Percentiles rank a stretch among this genome's conserved stretches.
Evolutionary conservation across 35 echinoderm and acorn worm species (phyloP).

Genomic region (Strongylocentrotus purpuratus): DNA sequence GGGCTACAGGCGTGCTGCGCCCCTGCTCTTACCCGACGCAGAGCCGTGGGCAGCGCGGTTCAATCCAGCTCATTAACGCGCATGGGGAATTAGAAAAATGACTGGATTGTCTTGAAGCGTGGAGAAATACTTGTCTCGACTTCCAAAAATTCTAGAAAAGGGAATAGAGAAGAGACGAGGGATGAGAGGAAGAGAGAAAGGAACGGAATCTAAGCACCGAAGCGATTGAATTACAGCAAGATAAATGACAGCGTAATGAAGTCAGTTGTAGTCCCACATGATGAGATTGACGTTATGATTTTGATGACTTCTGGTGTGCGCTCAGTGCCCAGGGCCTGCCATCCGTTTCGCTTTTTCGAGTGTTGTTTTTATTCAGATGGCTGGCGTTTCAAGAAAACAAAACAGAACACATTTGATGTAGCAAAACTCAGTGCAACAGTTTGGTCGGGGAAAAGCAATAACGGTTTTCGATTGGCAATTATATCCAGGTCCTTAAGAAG

Average conservation of each 20-base stretch:
- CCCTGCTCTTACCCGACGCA: not conserved
- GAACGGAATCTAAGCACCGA: not conserved
- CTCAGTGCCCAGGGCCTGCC: not conserved
- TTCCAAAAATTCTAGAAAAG: no score
- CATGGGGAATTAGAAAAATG: not conserved
- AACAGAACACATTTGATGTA: not conserved
- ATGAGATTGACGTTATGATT: constrained; percentile 25
- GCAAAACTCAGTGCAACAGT: not conserved
- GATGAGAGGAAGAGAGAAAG: constrained; percentile 11
- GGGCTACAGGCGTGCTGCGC: not conserved
- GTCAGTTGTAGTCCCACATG: constrained; percentile 9
- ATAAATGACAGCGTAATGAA: constrained; percentile 39
- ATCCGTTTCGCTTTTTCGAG: not conserved
- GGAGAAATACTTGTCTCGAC: not conserved
- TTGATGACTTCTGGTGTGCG: constrained; percentile 18
- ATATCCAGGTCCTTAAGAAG: not conserved
- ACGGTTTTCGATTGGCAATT: not conserved
- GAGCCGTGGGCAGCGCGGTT: not conserved
- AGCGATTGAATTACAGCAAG: constrained; percentile 35
- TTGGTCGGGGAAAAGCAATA: not conserved
- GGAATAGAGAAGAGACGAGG: not conserved
- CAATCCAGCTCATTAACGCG: constrained; percentile 14
- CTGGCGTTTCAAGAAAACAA: constrained; percentile 3
- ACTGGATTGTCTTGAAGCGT: not conserved
- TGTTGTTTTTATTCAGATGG: not conserved